Evolutionary conservation across 1,140 invertebrate species (phyloP).

Genomic region (Conus ventricosus): DNA sequence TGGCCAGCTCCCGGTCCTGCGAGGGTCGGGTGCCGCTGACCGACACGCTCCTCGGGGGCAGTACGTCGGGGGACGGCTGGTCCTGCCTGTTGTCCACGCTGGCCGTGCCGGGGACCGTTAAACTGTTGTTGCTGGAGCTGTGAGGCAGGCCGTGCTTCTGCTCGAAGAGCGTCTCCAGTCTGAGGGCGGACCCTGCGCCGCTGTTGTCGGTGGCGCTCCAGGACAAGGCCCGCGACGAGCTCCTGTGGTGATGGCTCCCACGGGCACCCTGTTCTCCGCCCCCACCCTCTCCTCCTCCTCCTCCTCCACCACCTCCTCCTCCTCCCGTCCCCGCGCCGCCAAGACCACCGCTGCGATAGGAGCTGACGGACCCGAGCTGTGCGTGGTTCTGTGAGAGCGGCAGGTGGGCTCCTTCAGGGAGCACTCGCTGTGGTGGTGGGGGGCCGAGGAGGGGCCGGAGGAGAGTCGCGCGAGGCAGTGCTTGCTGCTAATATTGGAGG

Average conservation of each 20-base stretch:
- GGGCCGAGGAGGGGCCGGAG: background rate
- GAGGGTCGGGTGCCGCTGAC: background rate
- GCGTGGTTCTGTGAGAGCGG: background rate
- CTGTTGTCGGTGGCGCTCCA: slow-evolving; percentile 37
- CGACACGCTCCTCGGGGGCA: background rate
- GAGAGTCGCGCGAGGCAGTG: background rate
- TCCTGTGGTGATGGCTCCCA: background rate
- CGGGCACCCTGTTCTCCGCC: no score
- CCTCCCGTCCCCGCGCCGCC: background rate
- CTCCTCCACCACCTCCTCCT: background rate
- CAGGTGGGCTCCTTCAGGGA: background rate
- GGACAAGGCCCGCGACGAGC: slow-evolving; percentile 27
- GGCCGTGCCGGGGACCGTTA: background rate
- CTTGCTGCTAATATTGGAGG: slow-evolving; percentile 11
- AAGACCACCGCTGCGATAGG: background rate
- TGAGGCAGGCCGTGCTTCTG: background rate
- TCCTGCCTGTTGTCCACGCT: background rate
- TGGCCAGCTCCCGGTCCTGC: background rate
- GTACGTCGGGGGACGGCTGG: background rate
- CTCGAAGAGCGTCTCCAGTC: slow-evolving; percentile 41
- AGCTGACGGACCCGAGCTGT: slow-evolving; percentile 19
- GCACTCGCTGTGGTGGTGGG: slow-evolving; percentile 27
- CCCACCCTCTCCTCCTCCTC: background rate
- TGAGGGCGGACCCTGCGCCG: slow-evolving; percentile 1
- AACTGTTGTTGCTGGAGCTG: background rate